Conservation (phyloP, 1,140 invertebrate species). For the Metopolophium dirhodum region DNA sequence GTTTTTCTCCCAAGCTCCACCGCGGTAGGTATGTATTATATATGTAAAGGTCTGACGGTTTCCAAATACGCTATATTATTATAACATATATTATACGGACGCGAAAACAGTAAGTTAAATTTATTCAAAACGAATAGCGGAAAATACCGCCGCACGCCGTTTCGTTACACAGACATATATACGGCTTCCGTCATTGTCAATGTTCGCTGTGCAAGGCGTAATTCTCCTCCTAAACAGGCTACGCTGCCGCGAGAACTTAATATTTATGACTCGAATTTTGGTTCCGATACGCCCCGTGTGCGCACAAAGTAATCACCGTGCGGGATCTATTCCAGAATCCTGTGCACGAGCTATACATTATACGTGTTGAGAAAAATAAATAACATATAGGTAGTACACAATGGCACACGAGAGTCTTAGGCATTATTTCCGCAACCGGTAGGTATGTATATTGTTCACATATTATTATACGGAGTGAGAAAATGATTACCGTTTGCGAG, state of each 20-base stretch:
- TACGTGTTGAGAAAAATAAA: constrained; percentile 10
- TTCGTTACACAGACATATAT: background rate
- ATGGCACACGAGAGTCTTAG: background rate
- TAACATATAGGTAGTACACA: background rate
- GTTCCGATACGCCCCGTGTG: background rate
- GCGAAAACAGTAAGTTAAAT: background rate
- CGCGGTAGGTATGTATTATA: too few species aligned
- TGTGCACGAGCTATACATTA: background rate
- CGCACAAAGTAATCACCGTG: constrained; percentile 19
- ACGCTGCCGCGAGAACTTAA: background rate
- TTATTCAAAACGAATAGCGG: constrained; percentile 34
- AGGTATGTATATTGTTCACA: background rate
- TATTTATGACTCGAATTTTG: constrained; percentile 40
- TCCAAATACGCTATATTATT: background rate
- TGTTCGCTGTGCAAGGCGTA: background rate
- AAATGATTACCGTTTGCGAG: background rate
- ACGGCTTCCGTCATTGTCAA: constrained; percentile 38
- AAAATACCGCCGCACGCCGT: background rate
- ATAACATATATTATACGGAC: background rate
- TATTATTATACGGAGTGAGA: background rate
- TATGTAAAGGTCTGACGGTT: background rate
- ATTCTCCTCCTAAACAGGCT: constrained; percentile 19
- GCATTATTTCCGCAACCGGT: background rate
- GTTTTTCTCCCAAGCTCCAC: background rate
- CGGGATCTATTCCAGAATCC: background rate